Base-by-base conservation (phyloP, 1,140 invertebrate genomes). In the Chymomyza costata region DNA sequence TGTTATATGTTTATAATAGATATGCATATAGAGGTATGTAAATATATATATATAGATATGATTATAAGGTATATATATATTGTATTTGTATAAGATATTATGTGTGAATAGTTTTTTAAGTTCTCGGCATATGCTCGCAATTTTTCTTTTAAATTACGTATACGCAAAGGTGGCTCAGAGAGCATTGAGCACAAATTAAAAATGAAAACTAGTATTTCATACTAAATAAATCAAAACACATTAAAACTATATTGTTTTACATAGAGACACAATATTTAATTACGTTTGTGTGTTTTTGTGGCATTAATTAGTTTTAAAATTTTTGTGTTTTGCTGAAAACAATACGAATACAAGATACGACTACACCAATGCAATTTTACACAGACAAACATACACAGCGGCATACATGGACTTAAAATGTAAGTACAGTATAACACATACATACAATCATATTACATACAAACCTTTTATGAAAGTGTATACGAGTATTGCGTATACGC, bases 371-470 rank as follows among this genome's bases (percentile, higher is more conserved):
- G 30, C 25, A 65, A 39, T 18, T 34, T 50, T 53, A 55, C 54
- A 66, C 51, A 70, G 60, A 65, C 50, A n/a, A n/a, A 65, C 67
- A 70, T 65, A 70, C 57, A 49, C 30, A 67, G 44, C 50, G 46
- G n/a, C n/a, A n/a, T n/a, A n/a, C n/a, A n/a, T n/a, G n/a, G n/a
- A n/a, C n/a, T n/a, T n/a, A n/a, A 44, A 44, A 64, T 64, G 60
- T 60, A 51, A n/a, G n/a, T n/a, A n/a, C n/a, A n/a, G n/a, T n/a
- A n/a, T n/a, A n/a, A n/a, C n/a, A 61, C 38, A 61, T 60, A 61
- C 58, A 50, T 61, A 61, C 53, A 14, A 18, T 43, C 64, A 51
- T 31, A 17, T 19, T 8, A 25, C 51, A 34, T 21, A 32, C 30
- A 62, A 25, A 63, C 25, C n/a, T n/a, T n/a, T n/a, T n/a, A n/a